Base-by-base conservation (phyloP, 2,888 invertebrate genomes). In the Noctua janthe region DNA sequence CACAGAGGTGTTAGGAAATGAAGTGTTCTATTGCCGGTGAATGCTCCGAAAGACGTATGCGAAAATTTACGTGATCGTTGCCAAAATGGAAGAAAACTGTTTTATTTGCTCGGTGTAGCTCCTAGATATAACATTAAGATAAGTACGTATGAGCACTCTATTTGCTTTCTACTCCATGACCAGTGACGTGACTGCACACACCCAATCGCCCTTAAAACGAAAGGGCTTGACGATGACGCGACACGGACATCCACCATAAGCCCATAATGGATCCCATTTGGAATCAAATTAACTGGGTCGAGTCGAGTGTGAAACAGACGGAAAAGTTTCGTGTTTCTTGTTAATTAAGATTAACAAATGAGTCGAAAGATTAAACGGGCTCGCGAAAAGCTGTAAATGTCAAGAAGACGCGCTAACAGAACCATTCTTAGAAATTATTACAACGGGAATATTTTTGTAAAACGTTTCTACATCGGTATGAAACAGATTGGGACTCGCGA, bases 221-320 rank as follows among this genome's bases (percentile, higher is more conserved):
- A 90, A 91, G 87, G 85, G 87, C 88, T 89, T 87, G 82, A 56
- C 54, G 54, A 56, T 56, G 54, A 86, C 83, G 84, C 72, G 74
- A 83, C 86, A 86, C 77, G 83, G 80, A 82, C 90, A 88, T 78
- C 83, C 80, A 80, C 79, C 84, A 87, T 82, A 82, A 81, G 67
- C 74, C 71, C 67, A 69, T 91, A 92, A 92, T 92, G 89, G 89
- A 83, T 79, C 76, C 86, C 90, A 92, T 92, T 93, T 82, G 79
- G 84, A 87, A 88, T 84, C 86, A 89, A 91, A 92, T 92, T 91
- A 91, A 89, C 89, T 83, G 84, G 71, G 84, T 88, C 87, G 87
- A 87, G 84, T 84, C 85, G 83, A 88, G 86, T 85, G 87, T 87
- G 74, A 84, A 86, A 79, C 79, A 83, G 90, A 83, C 78, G 51